Conservation (phyloP, 1,140 invertebrate species). For the Euwallacea fornicatus region DNA sequence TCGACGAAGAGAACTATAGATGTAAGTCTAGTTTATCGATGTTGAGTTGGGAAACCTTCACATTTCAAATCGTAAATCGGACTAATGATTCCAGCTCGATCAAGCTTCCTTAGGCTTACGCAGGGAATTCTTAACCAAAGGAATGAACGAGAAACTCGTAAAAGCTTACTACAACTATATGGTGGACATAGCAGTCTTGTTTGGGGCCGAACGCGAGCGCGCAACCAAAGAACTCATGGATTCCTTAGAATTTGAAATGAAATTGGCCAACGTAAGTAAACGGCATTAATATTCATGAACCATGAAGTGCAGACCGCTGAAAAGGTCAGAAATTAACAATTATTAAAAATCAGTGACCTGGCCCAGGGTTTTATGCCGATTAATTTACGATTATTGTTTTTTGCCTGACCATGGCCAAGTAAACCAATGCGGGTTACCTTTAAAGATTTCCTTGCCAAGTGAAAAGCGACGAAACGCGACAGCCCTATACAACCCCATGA, state of each 20-base stretch:
- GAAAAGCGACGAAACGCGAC: slow-evolving; percentile 91
- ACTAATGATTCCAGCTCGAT: slow-evolving; percentile 69
- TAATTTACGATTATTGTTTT: too few relatives aligned
- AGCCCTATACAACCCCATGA: slow-evolving; percentile 89
- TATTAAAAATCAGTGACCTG: neutral
- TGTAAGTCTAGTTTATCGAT: slow-evolving; percentile 61
- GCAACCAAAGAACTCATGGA: slow-evolving; percentile 77
- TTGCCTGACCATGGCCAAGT: neutral
- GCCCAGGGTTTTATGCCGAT: too few relatives aligned
- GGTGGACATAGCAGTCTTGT: slow-evolving; percentile 83
- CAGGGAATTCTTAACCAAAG: slow-evolving; percentile 87
- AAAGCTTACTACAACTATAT: slow-evolving; percentile 80
- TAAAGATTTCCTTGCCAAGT: slow-evolving; percentile 81
- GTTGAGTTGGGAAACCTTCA: too few relatives aligned
- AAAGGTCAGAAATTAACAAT: neutral
- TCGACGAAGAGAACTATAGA: slow-evolving; percentile 82
- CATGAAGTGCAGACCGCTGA: neutral
- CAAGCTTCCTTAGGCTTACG: slow-evolving; percentile 87
- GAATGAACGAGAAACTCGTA: slow-evolving; percentile 76
- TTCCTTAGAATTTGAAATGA: slow-evolving; percentile 88
- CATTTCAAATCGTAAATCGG: too few relatives aligned
- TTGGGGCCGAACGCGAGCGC: slow-evolving; percentile 75
- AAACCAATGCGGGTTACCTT: neutral
- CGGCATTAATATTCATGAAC: neutral
- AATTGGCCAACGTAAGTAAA: slow-evolving; percentile 83